phyloP scores from a whole-genome alignment of 64 coral and sea anemone genomes.

The Porites australiensis region DNA sequence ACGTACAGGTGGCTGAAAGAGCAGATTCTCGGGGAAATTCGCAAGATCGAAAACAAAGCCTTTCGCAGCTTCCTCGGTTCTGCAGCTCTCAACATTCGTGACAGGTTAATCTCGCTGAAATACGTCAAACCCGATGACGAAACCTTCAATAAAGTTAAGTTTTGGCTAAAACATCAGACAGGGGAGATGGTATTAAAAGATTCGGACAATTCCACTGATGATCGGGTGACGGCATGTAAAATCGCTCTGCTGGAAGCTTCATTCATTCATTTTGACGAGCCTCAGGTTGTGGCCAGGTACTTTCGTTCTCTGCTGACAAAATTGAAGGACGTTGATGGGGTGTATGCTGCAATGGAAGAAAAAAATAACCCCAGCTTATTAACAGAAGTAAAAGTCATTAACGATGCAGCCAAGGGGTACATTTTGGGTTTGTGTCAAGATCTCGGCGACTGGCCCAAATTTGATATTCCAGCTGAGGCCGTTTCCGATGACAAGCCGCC shows the following conservation, averaged over 20 bases:
- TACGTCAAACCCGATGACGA: slow-evolving; percentile 59
- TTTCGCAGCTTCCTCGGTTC: slow-evolving; percentile 62
- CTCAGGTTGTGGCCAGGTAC: slow-evolving; percentile 18
- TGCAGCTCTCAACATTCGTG: slow-evolving; percentile 70
- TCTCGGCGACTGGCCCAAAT: slow-evolving; percentile 43
- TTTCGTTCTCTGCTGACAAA: slow-evolving; percentile 49
- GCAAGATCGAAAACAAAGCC: slow-evolving; percentile 43
- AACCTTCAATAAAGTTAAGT: slow-evolving; percentile 46
- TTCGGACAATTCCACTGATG: slow-evolving; percentile 23
- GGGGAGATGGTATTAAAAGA: slow-evolving; percentile 61
- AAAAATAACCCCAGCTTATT: slow-evolving; percentile 65
- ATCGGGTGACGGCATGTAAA: slow-evolving; percentile 61
- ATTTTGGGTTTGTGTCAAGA: slow-evolving; percentile 26
- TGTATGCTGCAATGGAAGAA: slow-evolving; percentile 66
- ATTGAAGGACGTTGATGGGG: slow-evolving; percentile 12
- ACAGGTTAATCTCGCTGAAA: slow-evolving; percentile 51
- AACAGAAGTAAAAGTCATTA: slow-evolving; percentile 62
- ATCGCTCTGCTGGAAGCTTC: slow-evolving; percentile 74
- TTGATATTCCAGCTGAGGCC: slow-evolving; percentile 62
- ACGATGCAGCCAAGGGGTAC: slow-evolving; percentile 71
- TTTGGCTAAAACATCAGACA: slow-evolving; percentile 54
- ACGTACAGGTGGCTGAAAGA: slow-evolving; percentile 86
- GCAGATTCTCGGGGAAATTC: slow-evolving; percentile 52
- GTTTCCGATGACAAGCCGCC: slow-evolving; percentile 29
- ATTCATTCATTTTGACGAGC: slow-evolving; percentile 86